A percentile compares a stretch with the other conserved stretches of the same genome.
Conservation (phyloP, 2,113 vertebrate genomes). For the Campylorhamphus procurvoides region DNA sequence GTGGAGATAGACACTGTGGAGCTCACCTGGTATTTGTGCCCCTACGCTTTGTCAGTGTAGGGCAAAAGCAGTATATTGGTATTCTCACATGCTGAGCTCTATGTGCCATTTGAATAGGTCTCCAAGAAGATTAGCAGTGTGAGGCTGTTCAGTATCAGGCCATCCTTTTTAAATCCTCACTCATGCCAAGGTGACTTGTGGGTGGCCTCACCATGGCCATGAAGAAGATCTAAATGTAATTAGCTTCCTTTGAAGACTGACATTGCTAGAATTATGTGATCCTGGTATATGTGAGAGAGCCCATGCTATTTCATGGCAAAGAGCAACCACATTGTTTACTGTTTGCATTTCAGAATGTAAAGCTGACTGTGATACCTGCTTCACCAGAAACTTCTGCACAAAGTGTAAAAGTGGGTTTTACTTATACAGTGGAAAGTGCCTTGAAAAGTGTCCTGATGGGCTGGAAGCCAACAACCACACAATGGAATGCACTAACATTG, state of each 20-base stretch:
- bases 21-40: not conserved
- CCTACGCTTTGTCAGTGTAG: not conserved
- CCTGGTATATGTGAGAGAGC: not conserved
- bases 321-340: not conserved
- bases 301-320: not conserved
- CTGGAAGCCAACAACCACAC: constrained; percentile 88
- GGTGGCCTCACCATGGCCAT: not conserved
- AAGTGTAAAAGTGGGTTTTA: constrained; percentile 95
- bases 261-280: not conserved
- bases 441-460: constrained; percentile 92
- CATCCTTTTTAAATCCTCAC: not conserved
- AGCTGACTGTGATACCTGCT: constrained; percentile 97
- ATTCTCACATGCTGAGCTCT: not conserved
- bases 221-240: not conserved
- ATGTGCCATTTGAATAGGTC: not conserved
- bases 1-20: not conserved
- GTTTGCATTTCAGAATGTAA: constrained; percentile 91
- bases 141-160: not conserved
- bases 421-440: constrained; percentile 94
- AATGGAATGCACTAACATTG: constrained; percentile 89
- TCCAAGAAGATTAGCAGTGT: not conserved
- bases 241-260: not conserved
- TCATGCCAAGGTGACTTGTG: not conserved
- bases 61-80: not conserved
- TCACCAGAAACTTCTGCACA: constrained; percentile 98